Evolutionary conservation across 92 coral and sea anemone species (phyloP).

Genomic region (Paragorgia papillata): DNA sequence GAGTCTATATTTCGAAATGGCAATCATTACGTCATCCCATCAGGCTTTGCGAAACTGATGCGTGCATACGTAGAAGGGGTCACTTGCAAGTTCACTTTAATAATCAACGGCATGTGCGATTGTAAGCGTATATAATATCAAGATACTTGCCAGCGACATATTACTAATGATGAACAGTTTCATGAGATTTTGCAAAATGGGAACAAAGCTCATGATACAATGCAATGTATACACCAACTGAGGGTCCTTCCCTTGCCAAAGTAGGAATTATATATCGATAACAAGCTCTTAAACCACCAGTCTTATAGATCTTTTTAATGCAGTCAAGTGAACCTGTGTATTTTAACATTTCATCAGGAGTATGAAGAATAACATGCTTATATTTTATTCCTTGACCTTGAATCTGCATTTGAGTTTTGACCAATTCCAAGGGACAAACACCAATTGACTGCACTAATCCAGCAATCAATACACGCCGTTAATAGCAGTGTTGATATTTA

Average conservation of each 20-base stretch:
- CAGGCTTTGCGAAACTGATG: too few relatives aligned
- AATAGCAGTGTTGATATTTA: too few relatives aligned
- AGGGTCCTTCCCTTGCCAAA: conserved; percentile 71
- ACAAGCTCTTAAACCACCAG: conserved; percentile 72
- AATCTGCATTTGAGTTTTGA: conserved; percentile 89
- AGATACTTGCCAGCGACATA: too few relatives aligned
- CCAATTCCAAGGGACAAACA: conserved; percentile 88
- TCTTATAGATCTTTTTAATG: conserved; percentile 63
- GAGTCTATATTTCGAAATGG: too few relatives aligned
- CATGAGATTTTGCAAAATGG: conserved; percentile 54
- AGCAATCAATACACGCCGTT: too few relatives aligned
- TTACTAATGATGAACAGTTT: conserved; percentile 48
- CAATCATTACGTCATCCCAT: too few relatives aligned
- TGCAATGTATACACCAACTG: conserved; percentile 83
- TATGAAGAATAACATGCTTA: conserved; percentile 52
- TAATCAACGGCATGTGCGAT: too few relatives aligned
- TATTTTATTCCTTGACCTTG: conserved; percentile 64
- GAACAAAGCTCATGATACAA: conserved; percentile 72
- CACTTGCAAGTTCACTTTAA: too few relatives aligned
- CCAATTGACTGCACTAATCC: conserved; percentile 85
- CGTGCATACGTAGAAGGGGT: too few relatives aligned
- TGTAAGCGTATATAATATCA: too few relatives aligned
- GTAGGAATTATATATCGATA: conserved; percentile 77
- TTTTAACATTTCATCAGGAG: conserved; percentile 31
- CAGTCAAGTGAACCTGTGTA: conserved; percentile 87